Percentiles rank a stretch among this genome's conserved stretches.
Evolutionary conservation across 2,888 invertebrate genomes (phyloP).

Genomic region (Crossocerus cetratus): DNA sequence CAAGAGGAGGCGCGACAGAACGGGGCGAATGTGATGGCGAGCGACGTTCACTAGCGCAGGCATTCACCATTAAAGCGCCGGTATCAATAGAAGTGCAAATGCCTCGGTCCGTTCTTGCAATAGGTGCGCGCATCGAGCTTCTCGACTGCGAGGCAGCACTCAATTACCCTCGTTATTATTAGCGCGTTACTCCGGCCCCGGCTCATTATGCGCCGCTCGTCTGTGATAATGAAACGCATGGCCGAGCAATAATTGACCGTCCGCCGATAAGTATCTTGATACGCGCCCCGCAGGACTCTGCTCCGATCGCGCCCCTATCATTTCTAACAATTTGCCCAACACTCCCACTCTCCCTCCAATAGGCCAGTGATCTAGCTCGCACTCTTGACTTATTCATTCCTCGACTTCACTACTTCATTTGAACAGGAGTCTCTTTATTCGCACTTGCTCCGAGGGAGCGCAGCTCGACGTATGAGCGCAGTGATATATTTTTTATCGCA

Average conservation of each 20-base stretch:
- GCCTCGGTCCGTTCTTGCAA: conserved; percentile 44
- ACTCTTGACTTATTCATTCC: too few species aligned
- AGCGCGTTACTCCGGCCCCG: conserved; percentile 57
- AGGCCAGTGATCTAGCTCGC: background rate
- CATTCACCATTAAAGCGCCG: too few species aligned
- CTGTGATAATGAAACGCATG: conserved; percentile 53
- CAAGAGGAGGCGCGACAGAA: too few species aligned
- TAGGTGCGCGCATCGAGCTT: conserved; percentile 41
- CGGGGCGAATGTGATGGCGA: too few species aligned
- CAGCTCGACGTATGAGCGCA: conserved; percentile 9
- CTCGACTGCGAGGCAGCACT: conserved; percentile 45
- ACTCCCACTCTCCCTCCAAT: background rate
- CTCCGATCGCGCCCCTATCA: conserved; percentile 18
- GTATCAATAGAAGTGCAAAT: conserved; percentile 22
- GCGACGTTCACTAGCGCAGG: too few species aligned
- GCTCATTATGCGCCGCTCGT: conserved; percentile 56
- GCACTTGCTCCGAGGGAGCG: background rate
- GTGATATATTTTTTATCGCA: conserved; percentile 70
- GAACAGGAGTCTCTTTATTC: background rate
- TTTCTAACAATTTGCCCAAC: background rate
- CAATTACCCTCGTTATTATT: conserved; percentile 69
- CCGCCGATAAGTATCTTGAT: conserved; percentile 51
- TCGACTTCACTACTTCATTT: too few species aligned
- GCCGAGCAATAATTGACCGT: conserved; percentile 53
- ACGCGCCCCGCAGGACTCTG: conserved; percentile 14